Conservation (phyloP, 2,113 vertebrate species). For the Orthochromis malagaraziensis region DNA sequence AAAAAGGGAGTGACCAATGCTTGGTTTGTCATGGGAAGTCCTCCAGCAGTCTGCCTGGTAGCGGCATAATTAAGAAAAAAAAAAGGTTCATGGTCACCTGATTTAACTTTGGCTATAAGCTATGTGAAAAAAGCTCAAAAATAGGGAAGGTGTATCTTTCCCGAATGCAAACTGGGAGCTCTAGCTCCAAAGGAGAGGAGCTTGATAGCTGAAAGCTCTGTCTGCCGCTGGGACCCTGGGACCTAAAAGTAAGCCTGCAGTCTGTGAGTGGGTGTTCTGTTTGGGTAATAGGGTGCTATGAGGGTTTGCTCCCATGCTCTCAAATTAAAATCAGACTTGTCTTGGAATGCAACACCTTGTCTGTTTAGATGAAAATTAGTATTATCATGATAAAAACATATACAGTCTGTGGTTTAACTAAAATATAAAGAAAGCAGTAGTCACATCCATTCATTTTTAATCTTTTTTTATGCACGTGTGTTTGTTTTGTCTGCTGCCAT, state of each 20-base stretch:
- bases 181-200: background rate
- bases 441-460: background rate
- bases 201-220: background rate
- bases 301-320: background rate
- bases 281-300: background rate
- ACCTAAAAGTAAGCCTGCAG: accelerated
- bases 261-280: background rate
- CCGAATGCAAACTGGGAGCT: background rate
- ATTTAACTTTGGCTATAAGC: background rate
- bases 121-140: background rate
- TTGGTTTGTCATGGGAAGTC: background rate
- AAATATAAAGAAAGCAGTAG: background rate
- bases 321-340: background rate
- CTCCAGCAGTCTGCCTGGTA: background rate
- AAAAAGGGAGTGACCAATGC: accelerated
- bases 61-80: background rate
- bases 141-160: background rate
- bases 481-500: background rate
- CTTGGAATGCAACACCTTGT: background rate
- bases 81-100: background rate
- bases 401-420: background rate
- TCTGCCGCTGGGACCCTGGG: background rate
- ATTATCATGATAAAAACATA: background rate
- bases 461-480: background rate
- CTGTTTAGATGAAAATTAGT: background rate